Evolutionary conservation across 1,140 invertebrate species (phyloP).

Genomic region (Mactra quadrangularis): DNA sequence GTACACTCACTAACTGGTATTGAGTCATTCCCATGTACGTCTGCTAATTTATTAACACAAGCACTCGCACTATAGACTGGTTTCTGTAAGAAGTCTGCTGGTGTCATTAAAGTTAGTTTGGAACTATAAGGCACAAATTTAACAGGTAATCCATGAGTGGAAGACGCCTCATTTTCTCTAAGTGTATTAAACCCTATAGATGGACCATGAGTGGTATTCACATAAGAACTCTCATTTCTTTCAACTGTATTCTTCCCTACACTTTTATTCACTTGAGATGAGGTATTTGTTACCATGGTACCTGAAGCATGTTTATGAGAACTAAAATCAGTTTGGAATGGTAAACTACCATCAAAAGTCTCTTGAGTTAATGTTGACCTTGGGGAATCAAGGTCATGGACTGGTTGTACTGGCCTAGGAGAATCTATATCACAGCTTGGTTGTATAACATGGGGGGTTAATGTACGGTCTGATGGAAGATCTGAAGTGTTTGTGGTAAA

Average conservation of each 20-base stretch:
- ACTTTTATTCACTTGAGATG: neutral
- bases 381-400: neutral
- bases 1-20: constrained; percentile 31
- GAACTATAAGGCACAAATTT: neutral
- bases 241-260: too few species aligned
- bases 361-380: neutral
- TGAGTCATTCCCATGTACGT: neutral
- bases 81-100: constrained; percentile 43
- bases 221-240: neutral
- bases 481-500: constrained; percentile 17
- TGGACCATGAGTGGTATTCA: neutral
- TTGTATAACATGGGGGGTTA: constrained; percentile 26
- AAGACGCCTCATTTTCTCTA: too few species aligned
- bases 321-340: constrained; percentile 29
- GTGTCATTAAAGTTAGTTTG: constrained; percentile 40
- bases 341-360: neutral
- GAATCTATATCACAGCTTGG: neutral
- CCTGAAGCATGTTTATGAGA: too few species aligned
- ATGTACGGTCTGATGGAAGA: neutral
- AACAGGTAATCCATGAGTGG: too few species aligned
- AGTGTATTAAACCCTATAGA: too few species aligned
- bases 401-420: neutral
- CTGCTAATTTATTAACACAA: neutral
- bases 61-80: neutral
- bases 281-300: neutral